phyloP scores from a whole-genome alignment of 2,113 vertebrate species.

The Tichodroma muraria region DNA sequence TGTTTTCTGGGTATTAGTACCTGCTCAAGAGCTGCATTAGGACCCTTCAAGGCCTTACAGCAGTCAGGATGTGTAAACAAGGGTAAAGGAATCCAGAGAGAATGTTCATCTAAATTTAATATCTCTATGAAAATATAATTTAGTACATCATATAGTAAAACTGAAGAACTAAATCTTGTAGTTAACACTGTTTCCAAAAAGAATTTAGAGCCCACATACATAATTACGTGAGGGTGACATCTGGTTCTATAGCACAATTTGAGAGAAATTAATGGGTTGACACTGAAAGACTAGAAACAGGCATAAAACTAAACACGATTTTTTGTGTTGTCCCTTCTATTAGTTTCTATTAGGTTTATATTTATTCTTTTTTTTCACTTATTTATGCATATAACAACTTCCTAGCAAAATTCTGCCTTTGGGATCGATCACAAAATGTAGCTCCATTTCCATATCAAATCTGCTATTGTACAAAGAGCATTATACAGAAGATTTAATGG shows the following conservation, averaged over 20 bases:
- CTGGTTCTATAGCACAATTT: neutral
- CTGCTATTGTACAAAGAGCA: neutral
- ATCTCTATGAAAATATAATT: conserved; percentile 41
- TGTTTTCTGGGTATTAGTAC: neutral
- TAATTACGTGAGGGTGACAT: neutral
- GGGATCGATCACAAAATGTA: neutral
- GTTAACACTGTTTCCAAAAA: neutral
- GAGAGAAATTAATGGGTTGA: neutral
- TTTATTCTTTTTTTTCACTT: neutral
- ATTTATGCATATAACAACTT: neutral
- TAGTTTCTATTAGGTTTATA: neutral
- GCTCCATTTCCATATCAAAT: neutral
- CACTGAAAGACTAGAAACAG: neutral
- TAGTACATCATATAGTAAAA: neutral
- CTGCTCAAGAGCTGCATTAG: neutral
- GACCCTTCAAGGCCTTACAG: neutral
- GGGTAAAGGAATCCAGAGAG: neutral
- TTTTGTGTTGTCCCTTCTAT: neutral
- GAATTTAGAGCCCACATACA: neutral
- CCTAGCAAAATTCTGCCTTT: neutral
- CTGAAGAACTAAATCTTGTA: neutral
- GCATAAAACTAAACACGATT: neutral
- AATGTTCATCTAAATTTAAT: conserved; percentile 48
- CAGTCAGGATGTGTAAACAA: neutral
- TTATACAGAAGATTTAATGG: neutral